Percentiles rank a stretch among this genome's conserved stretches.
Conservation (phyloP, 2,888 invertebrate genomes). For the Nomada goodeniana region DNA sequence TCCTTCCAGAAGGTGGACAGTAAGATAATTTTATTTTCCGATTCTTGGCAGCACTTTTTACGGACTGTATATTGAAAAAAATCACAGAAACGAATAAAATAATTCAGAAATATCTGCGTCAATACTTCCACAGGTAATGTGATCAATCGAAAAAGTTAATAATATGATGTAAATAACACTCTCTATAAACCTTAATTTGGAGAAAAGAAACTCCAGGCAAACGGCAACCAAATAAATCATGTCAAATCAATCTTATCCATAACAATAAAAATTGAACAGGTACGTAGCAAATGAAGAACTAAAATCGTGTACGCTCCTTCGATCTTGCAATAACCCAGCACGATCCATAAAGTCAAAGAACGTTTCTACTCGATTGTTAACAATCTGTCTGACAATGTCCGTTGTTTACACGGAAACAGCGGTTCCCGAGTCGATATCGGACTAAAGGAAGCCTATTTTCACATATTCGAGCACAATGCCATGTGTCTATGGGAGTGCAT, state of each 20-base stretch:
- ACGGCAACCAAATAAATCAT: background rate
- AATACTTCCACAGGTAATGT: no score
- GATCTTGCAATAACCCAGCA: background rate
- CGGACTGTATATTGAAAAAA: no score
- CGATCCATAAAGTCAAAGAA: background rate
- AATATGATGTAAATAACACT: no score
- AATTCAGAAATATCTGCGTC: no score
- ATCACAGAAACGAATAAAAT: no score
- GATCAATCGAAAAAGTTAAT: no score
- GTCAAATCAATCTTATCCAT: no score
- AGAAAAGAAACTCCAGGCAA: background rate
- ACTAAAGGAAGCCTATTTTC: constrained; percentile 57
- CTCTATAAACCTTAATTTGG: no score
- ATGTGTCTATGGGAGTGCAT: constrained; percentile 26
- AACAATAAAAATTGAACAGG: no score
- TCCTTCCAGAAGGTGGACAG: no score
- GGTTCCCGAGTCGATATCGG: constrained; percentile 14
- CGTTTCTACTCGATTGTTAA: constrained; percentile 26
- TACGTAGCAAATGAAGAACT: background rate
- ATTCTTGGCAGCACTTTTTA: no score
- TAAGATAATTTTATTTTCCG: no score
- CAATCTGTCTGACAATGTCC: constrained; percentile 33
- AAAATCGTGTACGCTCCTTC: background rate
- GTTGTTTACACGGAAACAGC: constrained; percentile 48
- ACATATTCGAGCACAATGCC: constrained; percentile 55